Conservation (phyloP, 1,140 invertebrate genomes). For the Parapsyche elsis region DNA sequence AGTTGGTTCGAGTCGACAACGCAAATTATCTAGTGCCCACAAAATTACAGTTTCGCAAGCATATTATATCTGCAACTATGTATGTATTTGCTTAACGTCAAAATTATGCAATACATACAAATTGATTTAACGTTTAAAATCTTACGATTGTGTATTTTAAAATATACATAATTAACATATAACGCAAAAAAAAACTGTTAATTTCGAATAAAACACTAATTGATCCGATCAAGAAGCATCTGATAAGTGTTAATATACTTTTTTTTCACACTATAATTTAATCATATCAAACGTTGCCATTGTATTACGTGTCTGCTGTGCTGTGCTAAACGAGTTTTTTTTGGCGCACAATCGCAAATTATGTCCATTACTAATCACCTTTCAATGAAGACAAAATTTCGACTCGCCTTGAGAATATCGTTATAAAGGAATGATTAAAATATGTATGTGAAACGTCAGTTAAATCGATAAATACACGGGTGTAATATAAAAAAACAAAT, state of each 20-base stretch:
- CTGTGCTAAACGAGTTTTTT: slow-evolving; percentile 3
- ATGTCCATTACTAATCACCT: slow-evolving; percentile 4
- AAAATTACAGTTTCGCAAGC: too few species aligned
- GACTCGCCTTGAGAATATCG: background rate
- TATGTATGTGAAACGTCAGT: slow-evolving; percentile 7
- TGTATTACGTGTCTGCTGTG: background rate
- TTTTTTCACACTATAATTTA: background rate
- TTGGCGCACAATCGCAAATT: background rate
- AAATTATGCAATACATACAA: too few species aligned
- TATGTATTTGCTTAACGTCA: too few species aligned
- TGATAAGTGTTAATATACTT: background rate
- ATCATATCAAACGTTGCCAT: background rate
- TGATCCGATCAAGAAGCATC: slow-evolving; percentile 6
- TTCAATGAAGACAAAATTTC: background rate
- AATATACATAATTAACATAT: background rate
- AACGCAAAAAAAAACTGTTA: slow-evolving; percentile 1
- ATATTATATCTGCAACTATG: too few species aligned
- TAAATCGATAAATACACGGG: background rate
- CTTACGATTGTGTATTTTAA: too few species aligned
- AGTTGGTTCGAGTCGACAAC: too few species aligned
- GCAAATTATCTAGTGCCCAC: too few species aligned
- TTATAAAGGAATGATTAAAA: background rate
- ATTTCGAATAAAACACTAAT: slow-evolving; percentile 17
- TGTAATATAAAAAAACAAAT: slow-evolving; percentile 7
- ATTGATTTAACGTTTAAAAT: too few species aligned